Evolutionary conservation across 2,797 vertebrate species (phyloP), one percentile per base, ranked within the genome.

Genomic region (Labeo calbasu): DNA sequence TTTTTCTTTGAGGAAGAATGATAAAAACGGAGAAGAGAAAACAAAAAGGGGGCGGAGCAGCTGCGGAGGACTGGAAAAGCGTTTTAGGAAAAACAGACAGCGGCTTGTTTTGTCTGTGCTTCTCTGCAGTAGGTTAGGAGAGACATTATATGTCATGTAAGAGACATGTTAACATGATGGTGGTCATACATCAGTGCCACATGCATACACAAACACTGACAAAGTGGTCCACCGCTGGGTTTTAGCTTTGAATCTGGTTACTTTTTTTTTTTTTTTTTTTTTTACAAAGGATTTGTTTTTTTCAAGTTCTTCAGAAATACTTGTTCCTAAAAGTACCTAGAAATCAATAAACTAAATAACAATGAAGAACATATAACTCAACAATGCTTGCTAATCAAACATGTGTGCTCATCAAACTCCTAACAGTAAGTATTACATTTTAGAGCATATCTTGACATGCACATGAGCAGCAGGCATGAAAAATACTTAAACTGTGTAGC

Each of bases 101-200:
- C 76, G 78, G 53, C n/a, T 84, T 15, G 69, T 77, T 84, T 66
- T 76, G 61, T 21, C 23, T 36, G 61, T 23, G 12, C 10, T 53
- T 57, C 17, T 80, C 36, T 57, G 32, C 14, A 65, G 68, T 75
- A 17, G 50, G 53, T 72, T 78, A 43, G 17, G 15, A 77, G 65
- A 46, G 53, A 70, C 43, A 85, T 73, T 46, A 40, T 88, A 85
- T 90, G 91, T 92, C 76, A 65, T 79, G 66, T 84, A 91, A 87
- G 82, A 82, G 80, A 82, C 81, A 89, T 85, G 88, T 83, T 81
- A 71, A 61, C 75, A 86, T 88, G 53, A 81, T 55, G 13, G 48
- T 76, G 53, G 57, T 77, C 59, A 93, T 92, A 82, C 87, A 91
- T 93, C 91, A 92, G 79, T 87, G 85, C 80, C 81, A 77, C 53